Evolutionary conservation across 2,797 vertebrate species (phyloP).

Genomic region (Alectoris magna): DNA sequence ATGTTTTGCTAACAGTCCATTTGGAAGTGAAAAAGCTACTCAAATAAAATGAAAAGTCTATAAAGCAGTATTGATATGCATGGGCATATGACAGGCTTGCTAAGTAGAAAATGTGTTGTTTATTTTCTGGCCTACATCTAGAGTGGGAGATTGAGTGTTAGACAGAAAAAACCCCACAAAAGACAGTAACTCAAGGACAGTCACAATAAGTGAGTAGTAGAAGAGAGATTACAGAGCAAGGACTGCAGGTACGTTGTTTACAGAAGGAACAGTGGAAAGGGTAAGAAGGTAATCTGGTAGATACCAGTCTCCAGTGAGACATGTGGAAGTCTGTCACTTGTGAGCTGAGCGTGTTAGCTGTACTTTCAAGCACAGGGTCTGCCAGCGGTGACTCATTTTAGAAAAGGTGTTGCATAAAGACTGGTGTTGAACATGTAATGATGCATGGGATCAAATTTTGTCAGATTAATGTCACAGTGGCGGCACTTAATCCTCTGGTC

Average conservation of each 20-base stretch:
- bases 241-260: neutral
- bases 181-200: too few species aligned
- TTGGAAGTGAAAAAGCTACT: neutral
- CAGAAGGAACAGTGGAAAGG: neutral
- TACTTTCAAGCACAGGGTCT: accelerated
- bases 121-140: accelerated
- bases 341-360: neutral
- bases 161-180: neutral
- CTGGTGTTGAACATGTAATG: neutral
- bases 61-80: neutral
- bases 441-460: neutral
- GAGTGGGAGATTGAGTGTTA: neutral
- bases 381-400: accelerated
- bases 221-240: neutral
- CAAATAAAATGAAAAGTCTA: accelerated
- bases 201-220: neutral
- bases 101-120: neutral
- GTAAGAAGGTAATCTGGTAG: neutral
- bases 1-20: neutral
- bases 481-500: neutral
- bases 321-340: neutral
- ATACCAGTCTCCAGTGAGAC: neutral
- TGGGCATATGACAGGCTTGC: too few species aligned
- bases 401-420: neutral
- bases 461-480: neutral